Conservation (phyloP, 2,888 invertebrate species). For the Perithous albicinctus region DNA sequence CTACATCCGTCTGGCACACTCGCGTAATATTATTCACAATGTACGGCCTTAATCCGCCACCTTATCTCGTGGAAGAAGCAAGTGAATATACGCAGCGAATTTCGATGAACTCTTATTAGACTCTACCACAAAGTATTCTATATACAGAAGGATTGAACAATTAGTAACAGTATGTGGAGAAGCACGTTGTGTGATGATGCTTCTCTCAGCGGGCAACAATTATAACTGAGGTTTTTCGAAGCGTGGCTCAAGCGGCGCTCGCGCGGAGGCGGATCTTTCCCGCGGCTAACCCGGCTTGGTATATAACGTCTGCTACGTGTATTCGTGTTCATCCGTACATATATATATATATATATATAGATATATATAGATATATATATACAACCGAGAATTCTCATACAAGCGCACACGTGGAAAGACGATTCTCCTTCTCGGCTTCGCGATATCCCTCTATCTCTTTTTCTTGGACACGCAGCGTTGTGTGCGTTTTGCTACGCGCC, state of each 20-base stretch:
- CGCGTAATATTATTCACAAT: slow-evolving; percentile 3
- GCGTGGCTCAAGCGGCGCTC: slow-evolving; percentile 70
- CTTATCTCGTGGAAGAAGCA: too few species aligned
- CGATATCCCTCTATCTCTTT: slow-evolving; percentile 23
- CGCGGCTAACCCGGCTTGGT: slow-evolving; percentile 65
- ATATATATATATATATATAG: too few species aligned
- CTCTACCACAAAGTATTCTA: neutral
- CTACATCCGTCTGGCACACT: slow-evolving; percentile 28
- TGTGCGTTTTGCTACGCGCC: slow-evolving; percentile 57
- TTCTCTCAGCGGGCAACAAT: slow-evolving; percentile 83
- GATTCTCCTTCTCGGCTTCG: slow-evolving; percentile 36
- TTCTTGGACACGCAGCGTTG: slow-evolving; percentile 30
- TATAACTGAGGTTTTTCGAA: slow-evolving; percentile 85
- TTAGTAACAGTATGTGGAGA: slow-evolving; percentile 23
- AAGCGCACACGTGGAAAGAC: slow-evolving; percentile 9
- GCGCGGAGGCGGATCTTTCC: slow-evolving; percentile 82
- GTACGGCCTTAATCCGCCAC: too few species aligned
- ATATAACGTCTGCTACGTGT: slow-evolving; percentile 22
- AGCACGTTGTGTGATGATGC: slow-evolving; percentile 70
- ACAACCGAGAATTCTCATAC: neutral
- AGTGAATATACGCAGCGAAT: neutral
- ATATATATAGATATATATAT: too few species aligned
- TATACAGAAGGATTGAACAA: slow-evolving; percentile 27
- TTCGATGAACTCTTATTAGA: neutral
- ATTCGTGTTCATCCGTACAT: slow-evolving; percentile 16